phyloP scores from a whole-genome alignment of 2,888 invertebrate species.

The Xestia xanthographa region DNA sequence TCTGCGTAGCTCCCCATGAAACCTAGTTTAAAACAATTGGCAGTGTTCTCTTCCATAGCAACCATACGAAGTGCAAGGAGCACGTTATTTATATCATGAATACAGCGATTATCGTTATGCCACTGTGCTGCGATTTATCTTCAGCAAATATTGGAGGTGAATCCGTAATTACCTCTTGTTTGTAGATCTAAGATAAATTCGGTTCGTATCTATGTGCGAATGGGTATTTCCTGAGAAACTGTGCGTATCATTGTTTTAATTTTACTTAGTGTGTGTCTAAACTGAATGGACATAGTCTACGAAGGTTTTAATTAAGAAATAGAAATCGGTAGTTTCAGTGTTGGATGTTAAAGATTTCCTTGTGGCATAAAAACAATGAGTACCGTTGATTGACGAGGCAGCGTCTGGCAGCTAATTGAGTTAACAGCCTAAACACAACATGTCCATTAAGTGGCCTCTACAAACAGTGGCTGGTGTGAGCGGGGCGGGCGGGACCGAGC shows the following conservation, averaged over 20 bases:
- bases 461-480: slow-evolving; percentile 74
- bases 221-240: slow-evolving; percentile 73
- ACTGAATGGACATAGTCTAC: slow-evolving; percentile 29
- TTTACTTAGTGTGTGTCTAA: slow-evolving; percentile 39
- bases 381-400: slow-evolving; percentile 79
- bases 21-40: slow-evolving; percentile 28
- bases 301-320: slow-evolving; percentile 30
- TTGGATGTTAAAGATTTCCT: slow-evolving; percentile 72
- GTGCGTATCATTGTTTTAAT: slow-evolving; percentile 66
- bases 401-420: slow-evolving; percentile 84
- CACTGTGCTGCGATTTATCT: slow-evolving; percentile 85
- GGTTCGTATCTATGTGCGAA: slow-evolving; percentile 76
- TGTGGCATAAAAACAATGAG: slow-evolving; percentile 82
- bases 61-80: slow-evolving; percentile 34
- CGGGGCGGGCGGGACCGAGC: slow-evolving; percentile 49
- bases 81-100: slow-evolving; percentile 70
- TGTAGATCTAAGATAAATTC: slow-evolving; percentile 83
- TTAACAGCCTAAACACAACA: slow-evolving; percentile 86
- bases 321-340: slow-evolving; percentile 44
- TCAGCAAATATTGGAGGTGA: slow-evolving; percentile 85
- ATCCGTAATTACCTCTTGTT: slow-evolving; percentile 85
- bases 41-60: slow-evolving; percentile 39
- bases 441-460: slow-evolving; percentile 83
- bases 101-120: slow-evolving; percentile 77
- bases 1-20: background rate